Conservation (phyloP, 2,888 invertebrate species). For the Protophormia terraenovae region DNA sequence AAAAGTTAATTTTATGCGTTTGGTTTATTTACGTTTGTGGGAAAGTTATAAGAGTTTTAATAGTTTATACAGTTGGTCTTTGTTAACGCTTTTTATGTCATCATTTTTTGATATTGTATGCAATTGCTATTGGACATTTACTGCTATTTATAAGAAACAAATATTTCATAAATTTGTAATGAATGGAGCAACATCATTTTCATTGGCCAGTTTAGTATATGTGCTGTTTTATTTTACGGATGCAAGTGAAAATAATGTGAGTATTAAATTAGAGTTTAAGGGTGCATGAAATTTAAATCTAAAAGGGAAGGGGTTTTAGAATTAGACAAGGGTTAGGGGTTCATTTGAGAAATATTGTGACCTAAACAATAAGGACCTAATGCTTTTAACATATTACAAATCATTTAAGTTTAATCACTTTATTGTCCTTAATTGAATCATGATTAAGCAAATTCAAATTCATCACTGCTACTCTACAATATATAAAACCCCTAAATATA, state of each 20-base stretch:
- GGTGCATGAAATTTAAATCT: too few relatives aligned
- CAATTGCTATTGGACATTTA: conserved; percentile 68
- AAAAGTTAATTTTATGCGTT: conserved; percentile 64
- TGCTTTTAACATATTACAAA: too few relatives aligned
- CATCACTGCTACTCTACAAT: neutral
- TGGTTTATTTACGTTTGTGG: conserved; percentile 66
- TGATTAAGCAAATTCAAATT: neutral
- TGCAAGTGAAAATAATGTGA: conserved; percentile 74
- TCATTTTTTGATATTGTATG: conserved; percentile 68
- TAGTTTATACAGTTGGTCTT: conserved; percentile 66
- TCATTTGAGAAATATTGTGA: too few relatives aligned
- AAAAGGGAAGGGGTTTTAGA: too few relatives aligned
- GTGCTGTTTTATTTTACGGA: conserved; percentile 74
- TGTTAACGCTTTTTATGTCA: conserved; percentile 58
- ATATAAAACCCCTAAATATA: neutral
- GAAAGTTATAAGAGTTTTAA: conserved; percentile 58
- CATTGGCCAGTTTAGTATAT: conserved; percentile 69
- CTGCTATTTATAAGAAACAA: conserved; percentile 13
- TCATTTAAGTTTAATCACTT: too few relatives aligned
- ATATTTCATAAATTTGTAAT: conserved; percentile 66
- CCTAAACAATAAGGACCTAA: too few relatives aligned
- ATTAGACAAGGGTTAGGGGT: too few relatives aligned
- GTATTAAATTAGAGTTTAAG: conserved; percentile 51
- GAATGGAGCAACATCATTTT: conserved; percentile 70
- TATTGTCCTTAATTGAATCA: too few relatives aligned